These are phyloP conservation scores for Fulmarus glacialis DNA, from an alignment of 2,113 vertebrate species.

Conservation along the genomic window DNA sequence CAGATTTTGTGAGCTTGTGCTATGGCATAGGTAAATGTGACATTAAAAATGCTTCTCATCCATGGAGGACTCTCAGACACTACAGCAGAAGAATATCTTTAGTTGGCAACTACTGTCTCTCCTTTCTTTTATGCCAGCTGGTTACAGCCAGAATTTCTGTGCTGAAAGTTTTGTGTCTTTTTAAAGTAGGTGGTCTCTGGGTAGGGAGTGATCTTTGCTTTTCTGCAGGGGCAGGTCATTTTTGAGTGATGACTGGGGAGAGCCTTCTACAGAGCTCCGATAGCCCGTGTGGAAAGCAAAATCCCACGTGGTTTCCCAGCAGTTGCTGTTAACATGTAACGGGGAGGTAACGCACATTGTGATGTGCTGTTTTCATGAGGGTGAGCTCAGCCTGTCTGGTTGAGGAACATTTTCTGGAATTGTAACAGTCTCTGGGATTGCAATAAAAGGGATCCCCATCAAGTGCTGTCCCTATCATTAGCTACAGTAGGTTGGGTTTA, in stretches of 20 bases:
- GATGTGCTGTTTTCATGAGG: not conserved
- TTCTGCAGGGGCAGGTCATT: not conserved
- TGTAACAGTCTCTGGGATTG: not conserved
- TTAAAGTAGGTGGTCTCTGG: not conserved
- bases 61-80: rapidly evolving
- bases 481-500: not conserved
- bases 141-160: not conserved
- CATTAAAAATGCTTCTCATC: not conserved
- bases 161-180: not conserved
- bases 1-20: not conserved
- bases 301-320: not conserved
- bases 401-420: not conserved
- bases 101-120: not conserved
- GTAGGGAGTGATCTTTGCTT: not conserved
- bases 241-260: not conserved
- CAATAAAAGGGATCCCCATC: not conserved
- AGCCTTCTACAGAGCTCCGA: not conserved
- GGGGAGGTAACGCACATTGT: not conserved
- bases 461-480: not conserved
- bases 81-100: not conserved
- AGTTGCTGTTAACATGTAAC: not conserved
- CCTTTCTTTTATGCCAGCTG: not conserved
- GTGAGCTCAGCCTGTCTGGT: not conserved
- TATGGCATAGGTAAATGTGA: not conserved
- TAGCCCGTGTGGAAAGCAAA: not conserved